These are phyloP conservation scores for Rynchops niger DNA, from an alignment of 2,113 vertebrate species.

Conservation along the genomic window DNA sequence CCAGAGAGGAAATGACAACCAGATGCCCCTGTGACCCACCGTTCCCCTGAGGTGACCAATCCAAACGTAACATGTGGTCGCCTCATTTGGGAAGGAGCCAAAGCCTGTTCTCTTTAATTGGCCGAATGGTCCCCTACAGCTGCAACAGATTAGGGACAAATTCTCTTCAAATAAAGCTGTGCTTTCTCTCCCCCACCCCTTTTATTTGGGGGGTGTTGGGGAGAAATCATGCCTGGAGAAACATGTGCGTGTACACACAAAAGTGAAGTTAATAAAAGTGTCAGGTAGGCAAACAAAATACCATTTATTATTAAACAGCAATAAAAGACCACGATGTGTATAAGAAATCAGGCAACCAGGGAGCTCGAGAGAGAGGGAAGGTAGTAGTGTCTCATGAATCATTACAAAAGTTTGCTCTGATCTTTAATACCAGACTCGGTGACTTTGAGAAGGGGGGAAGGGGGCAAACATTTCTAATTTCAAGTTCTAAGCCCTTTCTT, in stretches of 20 bases:
- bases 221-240: constrained; percentile 44
- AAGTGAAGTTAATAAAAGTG: constrained; percentile 68
- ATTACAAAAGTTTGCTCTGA: constrained; percentile 34
- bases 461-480: background rate
- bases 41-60: constrained; percentile 68
- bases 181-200: background rate
- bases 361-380: background rate
- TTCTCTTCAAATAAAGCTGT: constrained; percentile 75
- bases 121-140: constrained; percentile 80
- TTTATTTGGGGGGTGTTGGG: background rate
- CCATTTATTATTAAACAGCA: constrained; percentile 53
- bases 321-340: constrained; percentile 39
- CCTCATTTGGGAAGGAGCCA: constrained; percentile 79
- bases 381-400: constrained; percentile 3
- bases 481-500: background rate
- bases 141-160: constrained; percentile 86
- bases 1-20: constrained; percentile 84
- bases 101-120: constrained; percentile 85
- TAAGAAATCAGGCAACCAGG: background rate
- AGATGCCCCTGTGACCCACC: constrained; percentile 74
- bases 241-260: background rate
- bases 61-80: constrained; percentile 84
- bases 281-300: constrained; percentile 65
- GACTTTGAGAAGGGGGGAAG: background rate
- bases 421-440: constrained; percentile 3